Percentiles rank a stretch among this genome's conserved stretches.
These are phyloP conservation scores for Fragum fragum DNA, from an alignment of 2,888 invertebrate species.

Conservation along the genomic window DNA sequence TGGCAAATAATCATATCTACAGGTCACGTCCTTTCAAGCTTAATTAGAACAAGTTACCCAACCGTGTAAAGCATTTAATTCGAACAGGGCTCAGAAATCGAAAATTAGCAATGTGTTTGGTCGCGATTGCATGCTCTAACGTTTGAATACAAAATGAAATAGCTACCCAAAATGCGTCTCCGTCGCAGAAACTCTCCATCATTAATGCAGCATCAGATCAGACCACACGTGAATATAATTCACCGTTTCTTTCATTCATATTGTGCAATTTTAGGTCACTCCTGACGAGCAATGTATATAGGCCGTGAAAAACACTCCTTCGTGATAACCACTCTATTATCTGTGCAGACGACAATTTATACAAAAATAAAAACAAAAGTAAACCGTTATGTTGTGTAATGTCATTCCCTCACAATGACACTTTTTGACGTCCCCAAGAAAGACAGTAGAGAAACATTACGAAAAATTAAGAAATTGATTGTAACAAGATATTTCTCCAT, in stretches of 20 bases:
- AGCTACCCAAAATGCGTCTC: conserved; percentile 48
- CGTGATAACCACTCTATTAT: background rate
- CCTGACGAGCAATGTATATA: background rate
- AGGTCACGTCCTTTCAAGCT: background rate
- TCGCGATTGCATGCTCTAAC: no score
- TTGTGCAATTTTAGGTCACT: conserved; percentile 2
- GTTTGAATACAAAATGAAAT: background rate
- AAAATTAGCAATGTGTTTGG: no score
- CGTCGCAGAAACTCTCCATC: conserved; percentile 49
- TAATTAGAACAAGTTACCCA: background rate
- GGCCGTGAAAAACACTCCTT: conserved; percentile 1
- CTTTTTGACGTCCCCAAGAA: no score
- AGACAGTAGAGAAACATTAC: no score
- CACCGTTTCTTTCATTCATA: background rate
- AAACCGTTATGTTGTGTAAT: no score
- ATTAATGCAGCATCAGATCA: background rate
- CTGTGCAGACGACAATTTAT: no score
- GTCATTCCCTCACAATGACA: no score
- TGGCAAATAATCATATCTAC: background rate
- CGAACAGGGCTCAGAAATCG: background rate
- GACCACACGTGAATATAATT: background rate
- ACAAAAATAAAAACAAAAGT: no score
- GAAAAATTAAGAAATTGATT: no score
- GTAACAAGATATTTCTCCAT: no score
- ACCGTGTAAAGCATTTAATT: background rate